Evolutionary conservation across 2,113 vertebrate genomes (phyloP).

Genomic region (Podocnemis expansa): DNA sequence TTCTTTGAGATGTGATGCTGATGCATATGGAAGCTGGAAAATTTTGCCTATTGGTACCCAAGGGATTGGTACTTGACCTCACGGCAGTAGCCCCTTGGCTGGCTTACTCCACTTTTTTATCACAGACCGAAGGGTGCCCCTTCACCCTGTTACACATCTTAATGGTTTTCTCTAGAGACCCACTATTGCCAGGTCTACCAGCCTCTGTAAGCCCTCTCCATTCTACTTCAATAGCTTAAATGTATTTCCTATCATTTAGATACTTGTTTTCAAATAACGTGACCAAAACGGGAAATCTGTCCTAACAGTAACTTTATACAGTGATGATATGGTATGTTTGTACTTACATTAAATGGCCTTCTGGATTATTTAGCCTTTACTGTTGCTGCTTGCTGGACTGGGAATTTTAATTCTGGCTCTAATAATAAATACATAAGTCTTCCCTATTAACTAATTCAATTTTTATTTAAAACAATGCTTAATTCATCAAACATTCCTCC

Average conservation of each 20-base stretch:
- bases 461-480: not conserved
- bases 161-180: not conserved
- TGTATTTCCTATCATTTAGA: not conserved
- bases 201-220: not conserved
- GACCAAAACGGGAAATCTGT: not conserved
- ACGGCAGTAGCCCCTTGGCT: not conserved
- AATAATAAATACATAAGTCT: not conserved
- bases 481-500: not conserved
- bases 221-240: not conserved
- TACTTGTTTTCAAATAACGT: not conserved
- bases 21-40: not conserved
- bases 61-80: not conserved
- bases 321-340: not conserved
- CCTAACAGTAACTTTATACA: not conserved
- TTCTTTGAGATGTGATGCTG: not conserved
- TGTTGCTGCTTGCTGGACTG: not conserved
- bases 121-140: accelerated
- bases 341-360: not conserved
- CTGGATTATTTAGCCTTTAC: not conserved
- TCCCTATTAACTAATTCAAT: not conserved
- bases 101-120: not conserved
- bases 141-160: not conserved
- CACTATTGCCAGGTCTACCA: not conserved
- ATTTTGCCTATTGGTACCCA: too few relatives aligned
- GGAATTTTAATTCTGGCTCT: not conserved